Conservation (phyloP, 2,113 vertebrate genomes). For the Pygathrix nemaeus region DNA sequence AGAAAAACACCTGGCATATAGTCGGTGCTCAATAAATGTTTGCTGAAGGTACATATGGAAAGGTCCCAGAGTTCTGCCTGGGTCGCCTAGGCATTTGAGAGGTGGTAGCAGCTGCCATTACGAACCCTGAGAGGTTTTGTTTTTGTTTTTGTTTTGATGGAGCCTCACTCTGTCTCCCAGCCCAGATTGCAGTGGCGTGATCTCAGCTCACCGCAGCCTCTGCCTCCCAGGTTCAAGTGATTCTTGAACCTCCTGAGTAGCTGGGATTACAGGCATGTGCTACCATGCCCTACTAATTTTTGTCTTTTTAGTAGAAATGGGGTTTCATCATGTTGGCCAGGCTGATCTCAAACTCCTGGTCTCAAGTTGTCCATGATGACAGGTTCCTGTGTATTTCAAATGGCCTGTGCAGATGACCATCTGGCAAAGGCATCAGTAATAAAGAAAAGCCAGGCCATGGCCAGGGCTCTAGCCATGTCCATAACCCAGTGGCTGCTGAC, state of each 20-base stretch:
- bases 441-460: background rate
- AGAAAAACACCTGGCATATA: background rate
- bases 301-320: too few species aligned
- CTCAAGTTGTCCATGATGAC: background rate
- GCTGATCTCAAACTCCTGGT: background rate
- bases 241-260: too few species aligned
- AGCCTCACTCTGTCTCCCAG: too few species aligned
- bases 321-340: too few species aligned
- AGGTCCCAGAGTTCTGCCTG: background rate
- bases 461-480: background rate
- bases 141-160: too few species aligned
- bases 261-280: too few species aligned
- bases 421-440: background rate
- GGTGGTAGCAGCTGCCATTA: background rate
- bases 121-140: background rate
- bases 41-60: fast-evolving
- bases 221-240: too few species aligned
- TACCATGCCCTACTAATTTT: too few species aligned
- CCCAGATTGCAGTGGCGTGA: too few species aligned
- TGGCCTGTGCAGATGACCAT: background rate
- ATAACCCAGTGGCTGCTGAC: background rate
- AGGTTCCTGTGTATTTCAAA: too few species aligned
- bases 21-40: background rate
- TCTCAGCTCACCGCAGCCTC: too few species aligned
- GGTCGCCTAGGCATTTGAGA: background rate